phyloP scores from a whole-genome alignment of 2,888 invertebrate genomes.

The Oithona nana region DNA sequence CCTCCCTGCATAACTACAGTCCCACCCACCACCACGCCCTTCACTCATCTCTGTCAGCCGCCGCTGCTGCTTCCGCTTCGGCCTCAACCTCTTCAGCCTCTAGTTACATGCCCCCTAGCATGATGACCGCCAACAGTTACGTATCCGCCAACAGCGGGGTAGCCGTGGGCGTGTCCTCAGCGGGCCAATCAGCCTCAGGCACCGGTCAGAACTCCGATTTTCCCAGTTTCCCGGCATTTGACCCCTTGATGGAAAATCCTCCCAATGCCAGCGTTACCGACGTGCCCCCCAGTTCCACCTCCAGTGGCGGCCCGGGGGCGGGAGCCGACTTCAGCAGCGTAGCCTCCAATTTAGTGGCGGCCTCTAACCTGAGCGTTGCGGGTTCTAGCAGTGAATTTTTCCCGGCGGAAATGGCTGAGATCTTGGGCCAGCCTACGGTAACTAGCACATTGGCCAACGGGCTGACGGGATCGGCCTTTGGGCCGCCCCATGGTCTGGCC shows the following conservation, averaged over 20 bases:
- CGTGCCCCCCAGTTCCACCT: not conserved
- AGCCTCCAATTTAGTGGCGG: not conserved
- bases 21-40: not conserved
- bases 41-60: not conserved
- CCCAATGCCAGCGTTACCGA: conserved; percentile 14
- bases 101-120: not conserved
- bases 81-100: not conserved
- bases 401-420: not conserved
- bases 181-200: no score
- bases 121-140: not conserved
- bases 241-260: conserved; percentile 16
- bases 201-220: no score
- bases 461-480: not conserved
- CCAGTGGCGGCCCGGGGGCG: no score
- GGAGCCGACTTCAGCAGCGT: not conserved
- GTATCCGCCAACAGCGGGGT: not conserved
- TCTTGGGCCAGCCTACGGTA: not conserved
- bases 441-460: not conserved
- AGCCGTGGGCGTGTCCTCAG: no score
- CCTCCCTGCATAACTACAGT: conserved; percentile 1
- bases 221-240: not conserved
- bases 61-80: not conserved
- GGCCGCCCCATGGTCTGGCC: not conserved
- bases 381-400: not conserved
- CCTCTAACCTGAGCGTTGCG: not conserved